Evolutionary conservation across 1,140 invertebrate genomes (phyloP).

Genomic region (Stegodyphus mimosarum): DNA sequence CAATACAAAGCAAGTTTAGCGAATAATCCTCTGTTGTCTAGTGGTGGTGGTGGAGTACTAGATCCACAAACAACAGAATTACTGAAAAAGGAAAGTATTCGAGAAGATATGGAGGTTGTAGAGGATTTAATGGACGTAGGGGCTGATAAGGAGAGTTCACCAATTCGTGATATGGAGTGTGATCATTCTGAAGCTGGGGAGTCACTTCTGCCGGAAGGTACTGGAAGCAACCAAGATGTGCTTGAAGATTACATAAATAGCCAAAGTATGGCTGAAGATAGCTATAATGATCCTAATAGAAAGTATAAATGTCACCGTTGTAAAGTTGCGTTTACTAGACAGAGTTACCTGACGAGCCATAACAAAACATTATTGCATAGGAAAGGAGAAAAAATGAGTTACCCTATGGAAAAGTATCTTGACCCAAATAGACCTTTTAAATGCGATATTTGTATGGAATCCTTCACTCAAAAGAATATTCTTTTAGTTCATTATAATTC

Average conservation of each 20-base stretch:
- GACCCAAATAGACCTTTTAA: constrained; percentile 94
- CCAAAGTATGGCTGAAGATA: constrained; percentile 89
- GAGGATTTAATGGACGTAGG: constrained; percentile 56
- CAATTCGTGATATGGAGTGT: constrained; percentile 52
- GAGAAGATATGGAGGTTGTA: constrained; percentile 45
- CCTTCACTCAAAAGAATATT: constrained; percentile 96
- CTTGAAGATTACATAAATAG: constrained; percentile 92
- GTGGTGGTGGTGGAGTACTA: constrained; percentile 69
- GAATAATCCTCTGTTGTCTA: constrained; percentile 79
- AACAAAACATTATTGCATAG: constrained; percentile 92
- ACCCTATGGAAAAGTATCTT: constrained; percentile 94
- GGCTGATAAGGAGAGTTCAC: constrained; percentile 49
- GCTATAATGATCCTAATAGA: constrained; percentile 87
- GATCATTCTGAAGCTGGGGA: constrained; percentile 47
- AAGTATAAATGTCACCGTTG: constrained; percentile 96
- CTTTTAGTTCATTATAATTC: constrained; percentile 95
- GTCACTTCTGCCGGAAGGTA: constrained; percentile 12
- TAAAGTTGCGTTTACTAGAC: constrained; percentile 91
- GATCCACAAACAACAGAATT: constrained; percentile 65
- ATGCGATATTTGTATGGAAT: constrained; percentile 97
- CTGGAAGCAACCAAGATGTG: constrained; percentile 65
- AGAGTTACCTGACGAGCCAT: constrained; percentile 90
- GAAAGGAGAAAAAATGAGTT: constrained; percentile 89
- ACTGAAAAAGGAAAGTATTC: constrained; percentile 64
- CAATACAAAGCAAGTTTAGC: constrained; percentile 83